Evolutionary conservation across 1,140 invertebrate species (phyloP).

Genomic region (Melitaea cinxia): DNA sequence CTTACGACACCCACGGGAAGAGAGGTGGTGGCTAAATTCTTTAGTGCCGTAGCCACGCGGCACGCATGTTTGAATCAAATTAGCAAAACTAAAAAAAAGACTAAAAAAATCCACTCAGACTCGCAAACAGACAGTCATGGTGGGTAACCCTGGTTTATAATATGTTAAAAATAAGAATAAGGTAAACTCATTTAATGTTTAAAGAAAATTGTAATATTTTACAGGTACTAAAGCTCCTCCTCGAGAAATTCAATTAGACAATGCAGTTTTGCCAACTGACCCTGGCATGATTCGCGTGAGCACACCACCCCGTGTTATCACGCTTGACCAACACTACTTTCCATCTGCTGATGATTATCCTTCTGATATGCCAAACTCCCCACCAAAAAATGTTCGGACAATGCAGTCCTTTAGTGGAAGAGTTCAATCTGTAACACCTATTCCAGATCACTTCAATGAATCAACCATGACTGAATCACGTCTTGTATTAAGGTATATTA

Average conservation of each 20-base stretch:
- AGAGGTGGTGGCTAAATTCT: too few species aligned
- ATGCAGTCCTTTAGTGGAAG: slow-evolving; percentile 65
- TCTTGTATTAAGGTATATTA: slow-evolving; percentile 65
- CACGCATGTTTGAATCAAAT: too few species aligned
- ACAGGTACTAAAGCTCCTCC: slow-evolving; percentile 89
- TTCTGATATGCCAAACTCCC: slow-evolving; percentile 54
- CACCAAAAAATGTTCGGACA: slow-evolving; percentile 55
- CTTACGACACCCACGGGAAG: too few species aligned
- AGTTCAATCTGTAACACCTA: slow-evolving; percentile 55
- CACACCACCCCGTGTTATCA: slow-evolving; percentile 91
- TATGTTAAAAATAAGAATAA: background rate
- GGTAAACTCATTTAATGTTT: too few species aligned
- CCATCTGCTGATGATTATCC: slow-evolving; percentile 86
- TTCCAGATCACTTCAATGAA: slow-evolving; percentile 68
- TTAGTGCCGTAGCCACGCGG: too few species aligned
- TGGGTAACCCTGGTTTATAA: too few species aligned
- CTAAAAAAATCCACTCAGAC: too few species aligned
- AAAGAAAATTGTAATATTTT: background rate
- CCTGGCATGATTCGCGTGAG: slow-evolving; percentile 88
- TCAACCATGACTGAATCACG: slow-evolving; percentile 75
- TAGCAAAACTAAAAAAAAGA: too few species aligned
- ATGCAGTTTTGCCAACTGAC: slow-evolving; percentile 88
- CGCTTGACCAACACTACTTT: slow-evolving; percentile 90
- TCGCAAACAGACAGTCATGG: too few species aligned
- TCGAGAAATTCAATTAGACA: slow-evolving; percentile 91